Percentiles rank a stretch among this genome's conserved stretches.
Evolutionary conservation across 1,140 invertebrate genomes (phyloP).

Genomic region (Metaphire vulgaris): DNA sequence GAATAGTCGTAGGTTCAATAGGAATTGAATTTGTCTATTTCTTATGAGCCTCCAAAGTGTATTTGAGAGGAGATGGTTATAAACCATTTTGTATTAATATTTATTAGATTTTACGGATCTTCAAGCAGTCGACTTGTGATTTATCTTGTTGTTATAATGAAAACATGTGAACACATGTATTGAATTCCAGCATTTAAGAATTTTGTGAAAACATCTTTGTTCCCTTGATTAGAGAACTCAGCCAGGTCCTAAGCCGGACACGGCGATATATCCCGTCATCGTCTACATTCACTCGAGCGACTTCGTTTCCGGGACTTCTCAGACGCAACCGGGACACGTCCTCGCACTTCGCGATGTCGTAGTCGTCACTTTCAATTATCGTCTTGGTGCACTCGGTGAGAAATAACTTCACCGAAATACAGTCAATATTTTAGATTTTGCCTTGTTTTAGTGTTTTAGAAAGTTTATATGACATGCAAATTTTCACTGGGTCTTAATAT

Average conservation of each 20-base stretch:
- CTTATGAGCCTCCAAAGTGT: no score
- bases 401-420: no score
- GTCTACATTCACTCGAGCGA: slow-evolving; percentile 58
- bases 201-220: not conserved
- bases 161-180: no score
- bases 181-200: no score
- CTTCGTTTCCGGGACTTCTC: slow-evolving; percentile 82
- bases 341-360: slow-evolving; percentile 84
- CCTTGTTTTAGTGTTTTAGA: not conserved
- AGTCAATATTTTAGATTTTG: not conserved
- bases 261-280: slow-evolving; percentile 26
- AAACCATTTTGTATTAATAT: no score
- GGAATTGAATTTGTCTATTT: no score
- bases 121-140: no score
- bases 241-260: not conserved
- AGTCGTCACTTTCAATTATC: slow-evolving; percentile 94
- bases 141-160: no score
- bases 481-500: not conserved
- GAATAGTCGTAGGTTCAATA: no score
- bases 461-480: not conserved
- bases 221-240: slow-evolving; percentile 6
- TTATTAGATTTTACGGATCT: no score
- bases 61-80: no score
- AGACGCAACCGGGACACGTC: slow-evolving; percentile 78
- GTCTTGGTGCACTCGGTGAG: slow-evolving; percentile 72